A percentile compares a stretch with the other conserved stretches of the same genome.
Evolutionary conservation across 2,797 vertebrate species (phyloP).

Genomic region (Fringilla coelebs): DNA sequence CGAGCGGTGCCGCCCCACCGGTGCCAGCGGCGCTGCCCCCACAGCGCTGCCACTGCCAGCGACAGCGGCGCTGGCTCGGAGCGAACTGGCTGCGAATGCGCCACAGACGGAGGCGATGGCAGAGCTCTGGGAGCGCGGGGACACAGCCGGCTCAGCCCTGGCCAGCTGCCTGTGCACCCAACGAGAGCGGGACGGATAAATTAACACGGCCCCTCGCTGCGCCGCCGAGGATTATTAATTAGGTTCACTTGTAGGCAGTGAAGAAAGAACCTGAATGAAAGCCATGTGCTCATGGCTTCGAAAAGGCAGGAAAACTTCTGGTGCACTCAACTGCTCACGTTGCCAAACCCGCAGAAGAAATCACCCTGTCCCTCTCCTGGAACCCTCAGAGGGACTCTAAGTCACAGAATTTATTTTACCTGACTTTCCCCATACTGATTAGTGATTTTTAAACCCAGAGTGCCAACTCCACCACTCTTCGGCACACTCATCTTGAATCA

Average conservation of each 20-base stretch:
- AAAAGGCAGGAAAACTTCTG: background rate
- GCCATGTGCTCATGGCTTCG: background rate
- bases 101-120: background rate
- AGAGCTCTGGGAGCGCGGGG: background rate
- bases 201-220: background rate
- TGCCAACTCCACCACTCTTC: background rate
- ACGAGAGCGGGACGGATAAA: fast-evolving
- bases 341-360: background rate
- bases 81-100: fast-evolving
- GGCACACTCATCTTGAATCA: background rate
- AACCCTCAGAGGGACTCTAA: background rate
- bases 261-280: background rate
- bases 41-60: background rate
- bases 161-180: background rate
- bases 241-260: background rate
- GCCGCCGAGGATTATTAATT: background rate
- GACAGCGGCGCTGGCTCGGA: background rate
- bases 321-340: fast-evolving
- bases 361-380: background rate
- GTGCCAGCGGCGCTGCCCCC: background rate
- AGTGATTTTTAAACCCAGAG: background rate
- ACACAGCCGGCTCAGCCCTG: background rate
- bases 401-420: background rate
- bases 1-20: background rate
- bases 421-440: background rate